Evolutionary conservation across 92 coral and sea anemone species (phyloP), one percentile per base, ranked within the genome.

Genomic region (Bergia sp.): DNA sequence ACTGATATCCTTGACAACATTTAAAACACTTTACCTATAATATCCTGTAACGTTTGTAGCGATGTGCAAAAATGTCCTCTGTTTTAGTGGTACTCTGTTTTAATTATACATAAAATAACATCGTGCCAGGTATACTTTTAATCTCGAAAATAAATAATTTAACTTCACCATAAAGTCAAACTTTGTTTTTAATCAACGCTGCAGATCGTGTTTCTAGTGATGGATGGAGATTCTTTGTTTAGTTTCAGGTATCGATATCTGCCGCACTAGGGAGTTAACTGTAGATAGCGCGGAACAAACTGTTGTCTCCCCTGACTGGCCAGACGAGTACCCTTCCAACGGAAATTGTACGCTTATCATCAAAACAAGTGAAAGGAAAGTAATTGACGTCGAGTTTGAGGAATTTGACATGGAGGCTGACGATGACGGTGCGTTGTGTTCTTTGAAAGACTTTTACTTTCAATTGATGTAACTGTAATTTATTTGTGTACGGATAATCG

Each of bases 211-310:
- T 3, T 61, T 0, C 15, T 13, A 21, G 0, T 40, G 39, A 61
- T 61, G n/a, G 7, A n/a, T 61, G n/a, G 7, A n/a, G 20, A 9
- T 64, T 45, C 53, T 71, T 43, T 71, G 36, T 74, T 43, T 45
- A 7, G 12, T 84, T 84, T 16, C 79, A 84, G 87, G 87, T 69
- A 16, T 72, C n/a, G 36, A 71, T 36, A 84, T 84, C 13, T 84
- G 87, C 87, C 79, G 69, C 79, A 84, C 87, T 6, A 71, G 87
- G 42, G 45, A 45, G 15, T 43, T 72, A 13, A 45, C 64, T 16
- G 61, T 84, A 55, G 55, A 7, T 47, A 72, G 23, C 45, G 64
- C 44, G 5, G 79, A 49, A 1, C 55, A 71, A 37, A 84, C 4
- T 13, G 45, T 84, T 20, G 72, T 65, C 44, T 65, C 78, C 23